phyloP scores from a whole-genome alignment of 2,797 vertebrate species.

The Typhlichthys subterraneus region DNA sequence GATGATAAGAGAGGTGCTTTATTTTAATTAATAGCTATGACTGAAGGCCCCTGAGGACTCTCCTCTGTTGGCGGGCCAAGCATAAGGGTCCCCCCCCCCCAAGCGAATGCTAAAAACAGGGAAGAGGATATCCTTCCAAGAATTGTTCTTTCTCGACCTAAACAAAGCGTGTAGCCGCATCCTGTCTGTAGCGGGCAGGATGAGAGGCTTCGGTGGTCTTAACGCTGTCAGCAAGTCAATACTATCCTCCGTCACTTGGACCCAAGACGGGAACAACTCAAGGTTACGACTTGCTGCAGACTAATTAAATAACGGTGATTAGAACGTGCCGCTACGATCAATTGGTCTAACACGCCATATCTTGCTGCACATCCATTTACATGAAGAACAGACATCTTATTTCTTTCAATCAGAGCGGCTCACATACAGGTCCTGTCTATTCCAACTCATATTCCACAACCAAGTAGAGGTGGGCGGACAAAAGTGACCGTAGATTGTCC shows the following conservation, averaged over 20 bases:
- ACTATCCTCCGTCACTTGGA: slow-evolving; percentile 16
- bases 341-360: not conserved
- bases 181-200: slow-evolving; percentile 61
- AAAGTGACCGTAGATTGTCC: slow-evolving; percentile 36
- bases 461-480: slow-evolving; percentile 10
- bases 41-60: slow-evolving; percentile 50
- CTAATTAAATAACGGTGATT: slow-evolving; percentile 6
- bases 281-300: slow-evolving; percentile 38
- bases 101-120: slow-evolving; percentile 68
- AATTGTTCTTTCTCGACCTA: slow-evolving; percentile 66
- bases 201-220: slow-evolving; percentile 13
- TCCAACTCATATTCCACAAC: slow-evolving; percentile 6
- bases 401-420: slow-evolving; percentile 49
- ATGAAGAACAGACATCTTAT: slow-evolving; percentile 1
- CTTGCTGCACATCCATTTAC: slow-evolving; percentile 19
- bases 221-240: slow-evolving; percentile 20
- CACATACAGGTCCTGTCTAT: slow-evolving; percentile 23
- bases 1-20: slow-evolving; percentile 22
- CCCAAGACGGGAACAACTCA: slow-evolving; percentile 35
- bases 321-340: slow-evolving; percentile 32
- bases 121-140: slow-evolving; percentile 78
- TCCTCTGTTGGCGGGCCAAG: not conserved
- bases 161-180: slow-evolving; percentile 70
- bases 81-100: slow-evolving; percentile 20
- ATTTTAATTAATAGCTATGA: slow-evolving; percentile 63